These are phyloP conservation scores for Anser cygnoides DNA, from an alignment of 2,113 vertebrate species.

Conservation along the genomic window DNA sequence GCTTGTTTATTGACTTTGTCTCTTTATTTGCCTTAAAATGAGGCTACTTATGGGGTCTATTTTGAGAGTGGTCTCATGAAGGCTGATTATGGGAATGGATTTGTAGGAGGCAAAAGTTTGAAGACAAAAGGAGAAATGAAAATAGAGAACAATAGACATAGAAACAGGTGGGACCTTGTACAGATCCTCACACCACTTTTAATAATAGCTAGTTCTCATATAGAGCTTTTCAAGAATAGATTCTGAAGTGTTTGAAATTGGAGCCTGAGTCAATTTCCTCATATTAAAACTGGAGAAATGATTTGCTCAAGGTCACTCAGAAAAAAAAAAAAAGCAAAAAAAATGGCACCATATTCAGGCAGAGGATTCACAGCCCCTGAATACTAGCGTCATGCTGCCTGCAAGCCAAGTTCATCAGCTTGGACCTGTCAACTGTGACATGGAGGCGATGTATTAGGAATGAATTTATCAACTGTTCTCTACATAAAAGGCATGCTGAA, in stretches of 20 bases:
- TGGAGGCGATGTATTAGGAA: background rate
- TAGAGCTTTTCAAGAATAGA: background rate
- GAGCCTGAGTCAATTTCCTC: slow-evolving; percentile 19
- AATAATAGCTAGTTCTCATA: background rate
- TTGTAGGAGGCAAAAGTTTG: background rate
- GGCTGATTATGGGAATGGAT: background rate
- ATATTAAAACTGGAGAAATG: background rate
- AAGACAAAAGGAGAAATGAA: background rate
- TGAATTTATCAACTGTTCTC: background rate
- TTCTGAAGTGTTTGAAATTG: slow-evolving; percentile 26
- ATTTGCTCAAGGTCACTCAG: background rate
- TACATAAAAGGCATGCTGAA: background rate
- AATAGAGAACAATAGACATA: background rate
- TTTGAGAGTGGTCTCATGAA: background rate
- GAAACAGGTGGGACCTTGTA: background rate
- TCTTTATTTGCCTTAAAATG: background rate
- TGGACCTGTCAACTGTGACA: background rate
- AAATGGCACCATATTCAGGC: background rate
- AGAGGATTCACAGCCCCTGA: background rate
- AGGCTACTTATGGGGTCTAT: background rate
- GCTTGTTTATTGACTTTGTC: background rate
- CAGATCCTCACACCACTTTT: background rate
- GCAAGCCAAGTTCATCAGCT: rapidly evolving
- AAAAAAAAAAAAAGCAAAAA: background rate
- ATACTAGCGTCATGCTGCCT: background rate